Evolutionary conservation across 2,113 vertebrate genomes (phyloP), one percentile per base, ranked within the genome.

Genomic region (Ptychochromis oligacanthus): DNA sequence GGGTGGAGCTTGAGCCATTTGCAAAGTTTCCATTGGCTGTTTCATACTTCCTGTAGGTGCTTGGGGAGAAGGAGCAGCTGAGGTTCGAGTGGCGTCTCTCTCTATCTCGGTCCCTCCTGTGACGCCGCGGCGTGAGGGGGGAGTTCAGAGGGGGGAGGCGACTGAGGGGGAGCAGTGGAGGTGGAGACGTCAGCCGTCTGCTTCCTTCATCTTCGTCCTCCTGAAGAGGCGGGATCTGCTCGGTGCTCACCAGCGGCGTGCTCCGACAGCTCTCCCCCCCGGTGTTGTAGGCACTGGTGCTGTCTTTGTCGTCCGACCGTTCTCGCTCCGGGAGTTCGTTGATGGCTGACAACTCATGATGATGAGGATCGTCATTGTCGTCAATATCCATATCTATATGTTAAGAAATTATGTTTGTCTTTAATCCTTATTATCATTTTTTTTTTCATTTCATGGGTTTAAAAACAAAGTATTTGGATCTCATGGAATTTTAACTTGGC

Each of bases 231-330:
- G 89, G 90, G 87, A 94, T 94, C 34, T 94, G 96, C 74, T 96
- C 95, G 0, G 89, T 90, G 6, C 92, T 91, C 24, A 95, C 89
- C 57, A 96, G 59, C 0, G 97, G 97, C 1, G 96, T 97, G 90
- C 96, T 96, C 20, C 95, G 94, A 83, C 97, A 97, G 93, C 97
- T 97, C 90, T 97, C 97, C 1, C 97, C 97, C 0, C 94, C 94
- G 0, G 96, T 97, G 94, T 97, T 97, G 93, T 97, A 97, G 80
- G 97, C 97, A 26, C 97, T 97, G 85, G 96, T 97, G 91, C 95
- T 97, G 93, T 97, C 97, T 60, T 95, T 96, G 87, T 96, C 96
- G 22, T 97, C 96, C 0, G 96, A 95, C 1, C 94, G 86, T 17
- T 95, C 97, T 0, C 94, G 84, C 83, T 95, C 97, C 0, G 97